These are phyloP conservation scores for Progne subis DNA, from an alignment of 2,113 vertebrate genomes.

Conservation along the genomic window DNA sequence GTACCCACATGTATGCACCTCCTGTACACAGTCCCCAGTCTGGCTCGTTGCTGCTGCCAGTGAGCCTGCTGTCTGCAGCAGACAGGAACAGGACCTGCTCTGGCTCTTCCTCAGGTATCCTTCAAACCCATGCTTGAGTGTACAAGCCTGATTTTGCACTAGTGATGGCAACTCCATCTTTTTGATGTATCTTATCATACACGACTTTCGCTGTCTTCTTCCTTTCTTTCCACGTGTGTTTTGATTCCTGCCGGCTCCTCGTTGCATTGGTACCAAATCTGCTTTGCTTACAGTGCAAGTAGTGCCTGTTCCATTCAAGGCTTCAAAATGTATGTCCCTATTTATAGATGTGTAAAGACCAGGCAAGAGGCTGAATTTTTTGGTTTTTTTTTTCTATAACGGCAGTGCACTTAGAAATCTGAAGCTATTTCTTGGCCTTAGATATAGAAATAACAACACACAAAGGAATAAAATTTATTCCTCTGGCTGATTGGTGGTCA, in stretches of 20 bases:
- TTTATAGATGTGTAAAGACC: neutral
- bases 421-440: neutral
- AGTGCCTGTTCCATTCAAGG: neutral
- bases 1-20: neutral
- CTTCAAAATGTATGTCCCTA: neutral
- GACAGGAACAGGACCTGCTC: neutral
- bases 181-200: neutral
- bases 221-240: neutral
- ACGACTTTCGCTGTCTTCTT: neutral
- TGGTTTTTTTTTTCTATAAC: neutral
- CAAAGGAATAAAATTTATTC: neutral
- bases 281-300: neutral
- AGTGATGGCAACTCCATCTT: neutral
- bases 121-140: neutral
- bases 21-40: neutral
- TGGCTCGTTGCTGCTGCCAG: rapidly evolving
- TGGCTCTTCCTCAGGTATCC: neutral
- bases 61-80: neutral
- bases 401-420: neutral
- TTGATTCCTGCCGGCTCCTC: neutral
- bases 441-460: neutral
- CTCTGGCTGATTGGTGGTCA: neutral
- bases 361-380: neutral
- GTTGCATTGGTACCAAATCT: neutral
- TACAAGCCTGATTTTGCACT: neutral